These are phyloP conservation scores for Myotis davidii DNA, from an alignment of 2,113 vertebrate species.

Conservation along the genomic window DNA sequence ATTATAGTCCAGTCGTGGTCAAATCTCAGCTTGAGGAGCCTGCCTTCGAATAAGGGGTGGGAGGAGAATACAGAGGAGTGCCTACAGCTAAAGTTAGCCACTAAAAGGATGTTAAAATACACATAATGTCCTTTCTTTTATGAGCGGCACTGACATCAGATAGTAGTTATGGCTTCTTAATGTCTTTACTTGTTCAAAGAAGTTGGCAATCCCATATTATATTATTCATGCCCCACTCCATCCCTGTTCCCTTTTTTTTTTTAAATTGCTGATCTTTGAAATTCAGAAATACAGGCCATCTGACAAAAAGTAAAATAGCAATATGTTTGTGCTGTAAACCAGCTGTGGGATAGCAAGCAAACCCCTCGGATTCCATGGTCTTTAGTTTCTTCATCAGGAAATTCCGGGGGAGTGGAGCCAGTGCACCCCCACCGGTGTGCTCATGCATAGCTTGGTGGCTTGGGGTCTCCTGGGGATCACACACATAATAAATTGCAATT, in stretches of 20 bases:
- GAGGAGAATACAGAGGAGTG: background rate
- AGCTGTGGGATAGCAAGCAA: background rate
- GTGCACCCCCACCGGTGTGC: background rate
- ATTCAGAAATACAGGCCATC: constrained; percentile 11
- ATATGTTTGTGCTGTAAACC: background rate
- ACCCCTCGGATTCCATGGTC: background rate
- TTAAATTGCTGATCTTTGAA: background rate
- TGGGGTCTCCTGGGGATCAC: background rate
- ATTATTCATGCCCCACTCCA: background rate
- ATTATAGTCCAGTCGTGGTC: background rate
- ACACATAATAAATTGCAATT: background rate
- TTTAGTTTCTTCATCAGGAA: background rate
- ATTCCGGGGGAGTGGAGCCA: background rate
- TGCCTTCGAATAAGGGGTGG: background rate
- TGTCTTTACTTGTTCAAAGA: background rate
- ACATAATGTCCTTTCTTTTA: background rate
- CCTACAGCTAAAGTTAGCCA: background rate
- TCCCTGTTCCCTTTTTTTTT: background rate
- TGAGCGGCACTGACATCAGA: background rate
- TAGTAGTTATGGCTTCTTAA: background rate
- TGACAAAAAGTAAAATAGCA: background rate
- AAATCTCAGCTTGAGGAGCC: background rate
- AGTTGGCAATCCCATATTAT: background rate
- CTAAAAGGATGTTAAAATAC: background rate
- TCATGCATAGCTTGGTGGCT: background rate